Evolutionary conservation across 2,888 invertebrate genomes (phyloP).

Genomic region (Orchestes rusci): DNA sequence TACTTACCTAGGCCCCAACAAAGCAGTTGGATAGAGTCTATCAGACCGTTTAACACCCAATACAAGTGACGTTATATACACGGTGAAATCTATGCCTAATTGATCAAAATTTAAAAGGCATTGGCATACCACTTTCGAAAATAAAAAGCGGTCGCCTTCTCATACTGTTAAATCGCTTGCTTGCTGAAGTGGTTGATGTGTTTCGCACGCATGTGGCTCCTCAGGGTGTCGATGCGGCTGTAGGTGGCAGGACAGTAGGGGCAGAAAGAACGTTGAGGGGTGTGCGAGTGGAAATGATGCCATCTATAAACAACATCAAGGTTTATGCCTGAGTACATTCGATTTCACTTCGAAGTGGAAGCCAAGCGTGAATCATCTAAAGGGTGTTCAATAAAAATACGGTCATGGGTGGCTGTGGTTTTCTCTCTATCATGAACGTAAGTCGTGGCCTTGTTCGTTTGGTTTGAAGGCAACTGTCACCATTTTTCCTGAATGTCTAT

Average conservation of each 20-base stretch:
- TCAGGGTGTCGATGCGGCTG: conserved; percentile 80
- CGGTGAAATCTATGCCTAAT: not conserved
- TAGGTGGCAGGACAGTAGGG: conserved; percentile 81
- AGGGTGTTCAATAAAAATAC: too few species aligned
- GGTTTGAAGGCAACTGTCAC: too few species aligned
- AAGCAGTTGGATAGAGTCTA: too few species aligned
- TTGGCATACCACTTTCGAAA: conserved; percentile 20
- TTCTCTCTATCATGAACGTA: too few species aligned
- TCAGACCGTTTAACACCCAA: not conserved
- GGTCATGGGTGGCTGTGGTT: too few species aligned
- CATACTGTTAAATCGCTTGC: conserved; percentile 23
- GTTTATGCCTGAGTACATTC: too few species aligned
- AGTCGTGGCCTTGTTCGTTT: too few species aligned
- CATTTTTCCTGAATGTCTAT: too few species aligned
- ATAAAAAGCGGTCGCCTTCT: conserved; percentile 19
- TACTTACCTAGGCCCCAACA: too few species aligned
- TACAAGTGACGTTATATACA: not conserved
- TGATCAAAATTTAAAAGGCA: conserved; percentile 6
- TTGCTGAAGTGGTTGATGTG: conserved; percentile 43
- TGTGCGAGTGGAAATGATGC: conserved; percentile 83
- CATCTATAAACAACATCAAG: conserved; percentile 49
- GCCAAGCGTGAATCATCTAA: too few species aligned
- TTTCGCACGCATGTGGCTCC: conserved; percentile 73
- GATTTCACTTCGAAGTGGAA: too few species aligned
- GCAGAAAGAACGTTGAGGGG: conserved; percentile 70